These are phyloP conservation scores for Anhinga anhinga DNA, from an alignment of 2,113 vertebrate species.

Conservation along the genomic window DNA sequence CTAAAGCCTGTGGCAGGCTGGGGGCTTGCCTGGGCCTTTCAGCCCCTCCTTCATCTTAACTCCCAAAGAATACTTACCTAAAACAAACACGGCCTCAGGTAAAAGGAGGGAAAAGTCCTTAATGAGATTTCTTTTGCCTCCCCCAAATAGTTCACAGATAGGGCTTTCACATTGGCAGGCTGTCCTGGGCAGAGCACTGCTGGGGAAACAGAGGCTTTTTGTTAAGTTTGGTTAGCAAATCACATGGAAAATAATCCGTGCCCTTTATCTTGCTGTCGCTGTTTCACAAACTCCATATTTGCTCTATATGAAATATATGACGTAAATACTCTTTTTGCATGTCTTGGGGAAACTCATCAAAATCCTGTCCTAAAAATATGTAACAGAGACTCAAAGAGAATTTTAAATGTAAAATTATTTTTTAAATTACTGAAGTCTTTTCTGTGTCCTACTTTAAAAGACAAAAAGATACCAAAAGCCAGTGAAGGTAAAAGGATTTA, in stretches of 20 bases:
- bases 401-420: neutral
- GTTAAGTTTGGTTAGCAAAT: neutral
- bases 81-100: conserved; percentile 43
- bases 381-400: neutral
- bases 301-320: neutral
- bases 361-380: neutral
- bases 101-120: neutral
- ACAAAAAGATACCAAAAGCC: neutral
- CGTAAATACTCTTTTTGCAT: neutral
- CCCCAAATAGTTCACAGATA: neutral
- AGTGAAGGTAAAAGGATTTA: neutral
- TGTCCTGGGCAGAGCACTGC: neutral
- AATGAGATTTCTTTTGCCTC: neutral
- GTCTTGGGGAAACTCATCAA: neutral
- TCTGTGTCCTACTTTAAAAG: neutral
- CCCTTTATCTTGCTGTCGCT: neutral
- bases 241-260: rapidly evolving
- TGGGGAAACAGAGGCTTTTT: neutral
- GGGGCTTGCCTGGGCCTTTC: neutral
- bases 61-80: neutral
- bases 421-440: neutral
- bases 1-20: neutral
- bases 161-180: neutral
- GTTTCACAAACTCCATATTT: neutral
- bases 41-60: conserved; percentile 20